Evolutionary conservation across 2,888 invertebrate species (phyloP).

Genomic region (Lymantria monacha): DNA sequence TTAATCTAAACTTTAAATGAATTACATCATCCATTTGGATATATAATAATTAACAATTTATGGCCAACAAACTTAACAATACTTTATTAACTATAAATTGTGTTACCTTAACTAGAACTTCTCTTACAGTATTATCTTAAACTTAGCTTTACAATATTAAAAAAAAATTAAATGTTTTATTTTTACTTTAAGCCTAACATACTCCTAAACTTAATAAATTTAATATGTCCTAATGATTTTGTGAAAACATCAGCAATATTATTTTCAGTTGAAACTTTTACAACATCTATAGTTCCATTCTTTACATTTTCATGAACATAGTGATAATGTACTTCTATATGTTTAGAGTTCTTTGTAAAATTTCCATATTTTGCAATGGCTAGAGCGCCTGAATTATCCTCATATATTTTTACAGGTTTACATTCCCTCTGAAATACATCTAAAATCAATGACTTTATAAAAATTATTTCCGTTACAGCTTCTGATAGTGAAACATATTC

Average conservation of each 20-base stretch:
- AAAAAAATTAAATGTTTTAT: no score
- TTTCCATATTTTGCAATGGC: slow-evolving; percentile 4
- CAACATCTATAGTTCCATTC: slow-evolving; percentile 30
- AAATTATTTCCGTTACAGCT: slow-evolving; percentile 26
- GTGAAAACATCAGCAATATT: slow-evolving; percentile 28
- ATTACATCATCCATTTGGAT: no score
- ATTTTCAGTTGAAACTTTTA: slow-evolving; percentile 28
- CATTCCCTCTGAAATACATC: slow-evolving; percentile 10
- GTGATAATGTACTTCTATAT: slow-evolving; percentile 27
- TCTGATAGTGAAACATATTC: slow-evolving; percentile 37
- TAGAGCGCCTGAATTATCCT: slow-evolving; percentile 9
- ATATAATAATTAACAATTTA: no score
- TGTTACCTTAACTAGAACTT: no score
- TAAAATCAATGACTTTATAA: slow-evolving; percentile 8
- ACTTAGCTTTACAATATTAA: no score
- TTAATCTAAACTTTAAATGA: no score
- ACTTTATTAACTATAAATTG: no score
- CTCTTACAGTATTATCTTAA: no score
- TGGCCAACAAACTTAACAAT: no score
- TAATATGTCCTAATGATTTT: slow-evolving; percentile 21
- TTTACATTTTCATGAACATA: slow-evolving; percentile 26
- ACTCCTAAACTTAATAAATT: no score
- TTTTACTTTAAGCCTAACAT: no score
- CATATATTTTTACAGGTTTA: slow-evolving; percentile 15
- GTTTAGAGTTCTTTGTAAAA: slow-evolving; percentile 19